These are phyloP conservation scores for Altica lythri DNA, from an alignment of 2,888 invertebrate genomes.

Conservation along the genomic window DNA sequence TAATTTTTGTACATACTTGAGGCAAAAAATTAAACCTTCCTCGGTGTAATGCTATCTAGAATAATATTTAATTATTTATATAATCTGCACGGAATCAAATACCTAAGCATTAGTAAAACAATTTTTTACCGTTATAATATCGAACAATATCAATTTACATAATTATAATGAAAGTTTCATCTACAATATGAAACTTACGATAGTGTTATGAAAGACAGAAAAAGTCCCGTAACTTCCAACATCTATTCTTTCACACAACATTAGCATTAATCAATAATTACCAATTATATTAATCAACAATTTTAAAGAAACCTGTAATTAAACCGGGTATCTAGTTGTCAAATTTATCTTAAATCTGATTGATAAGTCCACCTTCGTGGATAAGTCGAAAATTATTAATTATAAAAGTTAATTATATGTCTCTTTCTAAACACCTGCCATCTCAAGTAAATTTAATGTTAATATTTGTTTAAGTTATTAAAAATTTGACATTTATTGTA, in stretches of 20 bases:
- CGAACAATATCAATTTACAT: slow-evolving; percentile 9
- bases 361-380: too few species aligned
- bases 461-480: slow-evolving; percentile 22
- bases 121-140: slow-evolving; percentile 1
- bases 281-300: slow-evolving; percentile 26
- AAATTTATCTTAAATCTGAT: slow-evolving; percentile 31
- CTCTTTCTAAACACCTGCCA: slow-evolving; percentile 27
- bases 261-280: slow-evolving; percentile 28
- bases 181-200: slow-evolving; percentile 12
- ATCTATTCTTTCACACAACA: slow-evolving; percentile 27
- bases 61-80: too few species aligned
- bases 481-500: slow-evolving; percentile 5
- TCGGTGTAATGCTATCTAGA: too few species aligned
- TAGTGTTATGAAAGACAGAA: slow-evolving; percentile 12
- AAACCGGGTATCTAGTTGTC: slow-evolving; percentile 26
- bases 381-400: slow-evolving; percentile 31
- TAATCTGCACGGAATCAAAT: too few species aligned
- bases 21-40: too few species aligned
- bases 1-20: too few species aligned
- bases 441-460: slow-evolving; percentile 10
- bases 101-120: too few species aligned
- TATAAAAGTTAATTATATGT: slow-evolving; percentile 27
- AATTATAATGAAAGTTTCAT: slow-evolving; percentile 6
- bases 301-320: slow-evolving; percentile 26
- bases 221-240: slow-evolving; percentile 16